A percentile compares a stretch with the other conserved stretches of the same genome.
These are phyloP conservation scores for Chrysomallon squamiferum DNA, from an alignment of 1,140 invertebrate species.

Conservation along the genomic window DNA sequence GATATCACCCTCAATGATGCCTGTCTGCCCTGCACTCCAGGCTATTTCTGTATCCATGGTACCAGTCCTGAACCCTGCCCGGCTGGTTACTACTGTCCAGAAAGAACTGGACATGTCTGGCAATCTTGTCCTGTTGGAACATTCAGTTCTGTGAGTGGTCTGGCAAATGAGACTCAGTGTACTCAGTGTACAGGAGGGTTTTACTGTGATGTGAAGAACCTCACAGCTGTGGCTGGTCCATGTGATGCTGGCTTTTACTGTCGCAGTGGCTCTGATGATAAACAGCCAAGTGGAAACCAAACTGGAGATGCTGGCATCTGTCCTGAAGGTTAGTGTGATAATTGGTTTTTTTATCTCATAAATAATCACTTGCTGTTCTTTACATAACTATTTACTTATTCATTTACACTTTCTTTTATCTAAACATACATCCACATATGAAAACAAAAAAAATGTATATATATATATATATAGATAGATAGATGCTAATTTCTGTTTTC, in stretches of 20 bases:
- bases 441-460: too few relatives aligned
- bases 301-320: conserved; percentile 50
- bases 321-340: neutral
- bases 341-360: too few relatives aligned
- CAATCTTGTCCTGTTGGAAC: conserved; percentile 54
- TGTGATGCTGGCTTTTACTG: conserved; percentile 58
- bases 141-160: conserved; percentile 42
- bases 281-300: conserved; percentile 33
- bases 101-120: conserved; percentile 50
- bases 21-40: conserved; percentile 47
- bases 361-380: too few relatives aligned
- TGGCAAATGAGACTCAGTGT: conserved; percentile 50
- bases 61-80: conserved; percentile 44
- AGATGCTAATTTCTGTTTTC: too few relatives aligned
- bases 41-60: conserved; percentile 50
- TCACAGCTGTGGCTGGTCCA: conserved; percentile 37
- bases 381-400: too few relatives aligned
- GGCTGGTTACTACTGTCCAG: conserved; percentile 54
- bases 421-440: too few relatives aligned
- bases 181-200: conserved; percentile 51
- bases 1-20: conserved; percentile 29
- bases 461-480: too few relatives aligned
- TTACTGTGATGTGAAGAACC: conserved; percentile 48
- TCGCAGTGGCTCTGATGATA: conserved; percentile 44
- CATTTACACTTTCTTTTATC: too few relatives aligned